Base-by-base conservation (phyloP, 2,888 invertebrate species). In the Anthrax anthrax region DNA sequence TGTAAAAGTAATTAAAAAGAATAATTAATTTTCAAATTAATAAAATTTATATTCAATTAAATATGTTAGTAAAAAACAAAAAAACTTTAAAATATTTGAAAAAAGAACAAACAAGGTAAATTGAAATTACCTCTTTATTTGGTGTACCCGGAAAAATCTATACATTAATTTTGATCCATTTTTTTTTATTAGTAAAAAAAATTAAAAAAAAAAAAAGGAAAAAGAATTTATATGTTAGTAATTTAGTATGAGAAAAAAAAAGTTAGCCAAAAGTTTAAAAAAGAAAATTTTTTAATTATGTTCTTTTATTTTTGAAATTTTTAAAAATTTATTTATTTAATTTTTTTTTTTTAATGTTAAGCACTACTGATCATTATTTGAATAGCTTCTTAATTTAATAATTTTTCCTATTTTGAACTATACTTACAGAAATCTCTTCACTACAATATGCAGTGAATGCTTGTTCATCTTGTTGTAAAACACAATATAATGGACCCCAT, bases 401-500 rank as follows among this genome's bases (percentile, higher is more conserved):
- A n/a, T n/a, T n/a, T n/a, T n/a, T n/a, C n/a, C n/a, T n/a, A n/a
- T n/a, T n/a, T n/a, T n/a, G n/a, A n/a, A n/a, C n/a, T n/a, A n/a
- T 23, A 73, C 78, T 77, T 61, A 80, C 80, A 64, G 78, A 77
- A 70, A 83, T 77, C 66, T 83, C 81, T 64, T 83, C 82, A 58
- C 77, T 78, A 55, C 80, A 72, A 65, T 81, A 81, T 48, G 80
- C 77, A 18, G 80, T 80, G 58, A 82, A 75, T 40, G 78, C 78
- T 60, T 78, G 77, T 57, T 80, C 79, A 60, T 80, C 79, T 63
- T 81, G 80, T 47, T 80, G 72, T 47, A 83, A 71, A 29, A 83
- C 81, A 64, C 81, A 81, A 66, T 80, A 83, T 60, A 74, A 76
- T 18, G 82, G 81, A 57, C 81, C 78, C 82, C 82, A 83, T 37